Percentiles rank a stretch among this genome's conserved stretches.
Evolutionary conservation across 2,113 vertebrate genomes (phyloP).

Genomic region (Otis tarda): DNA sequence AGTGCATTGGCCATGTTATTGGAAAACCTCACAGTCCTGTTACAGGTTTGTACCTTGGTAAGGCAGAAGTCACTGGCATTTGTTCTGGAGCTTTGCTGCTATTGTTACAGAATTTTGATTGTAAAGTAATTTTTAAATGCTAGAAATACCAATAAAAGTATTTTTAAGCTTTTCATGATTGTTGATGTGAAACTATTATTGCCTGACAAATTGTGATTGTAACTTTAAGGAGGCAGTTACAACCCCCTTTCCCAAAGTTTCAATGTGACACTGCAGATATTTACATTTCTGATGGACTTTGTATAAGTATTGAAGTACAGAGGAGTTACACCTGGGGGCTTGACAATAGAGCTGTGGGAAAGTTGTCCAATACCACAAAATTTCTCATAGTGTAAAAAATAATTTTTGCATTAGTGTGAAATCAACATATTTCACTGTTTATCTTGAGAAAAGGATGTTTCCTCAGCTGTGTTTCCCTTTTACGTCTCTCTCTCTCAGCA

Average conservation of each 20-base stretch:
- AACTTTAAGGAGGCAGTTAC: background rate
- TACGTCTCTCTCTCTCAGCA: background rate
- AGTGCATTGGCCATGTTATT: conserved; percentile 98
- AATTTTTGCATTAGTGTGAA: background rate
- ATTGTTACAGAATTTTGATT: background rate
- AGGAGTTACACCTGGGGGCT: background rate
- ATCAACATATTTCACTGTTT: background rate
- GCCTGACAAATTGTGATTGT: background rate
- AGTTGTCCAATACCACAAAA: background rate
- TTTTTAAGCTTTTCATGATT: background rate
- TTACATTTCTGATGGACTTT: background rate
- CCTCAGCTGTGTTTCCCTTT: background rate
- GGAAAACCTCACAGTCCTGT: conserved; percentile 98
- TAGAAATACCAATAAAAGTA: background rate
- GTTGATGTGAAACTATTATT: background rate
- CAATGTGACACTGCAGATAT: background rate
- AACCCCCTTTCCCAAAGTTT: background rate
- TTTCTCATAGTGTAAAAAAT: background rate
- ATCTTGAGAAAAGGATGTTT: background rate
- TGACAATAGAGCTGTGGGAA: background rate
- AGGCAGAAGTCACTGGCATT: conserved; percentile 64
- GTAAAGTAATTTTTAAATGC: background rate
- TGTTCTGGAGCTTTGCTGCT: conserved; percentile 21
- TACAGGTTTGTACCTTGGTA: conserved; percentile 93
- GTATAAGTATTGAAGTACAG: background rate